Conservation (phyloP, 2,113 vertebrate genomes). For the Cervus canadensis region DNA sequence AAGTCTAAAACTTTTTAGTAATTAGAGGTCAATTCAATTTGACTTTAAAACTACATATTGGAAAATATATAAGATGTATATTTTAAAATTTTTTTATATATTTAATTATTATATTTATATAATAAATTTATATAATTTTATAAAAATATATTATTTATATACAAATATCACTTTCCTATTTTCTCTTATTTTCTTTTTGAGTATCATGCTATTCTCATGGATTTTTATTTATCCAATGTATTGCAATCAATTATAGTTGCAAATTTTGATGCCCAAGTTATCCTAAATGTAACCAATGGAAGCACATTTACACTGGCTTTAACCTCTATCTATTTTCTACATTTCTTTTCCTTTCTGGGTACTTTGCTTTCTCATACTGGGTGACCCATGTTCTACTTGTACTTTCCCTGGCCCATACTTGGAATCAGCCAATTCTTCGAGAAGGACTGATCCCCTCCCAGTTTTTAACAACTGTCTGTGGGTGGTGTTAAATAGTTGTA, state of each 20-base stretch:
- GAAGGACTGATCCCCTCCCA: background rate
- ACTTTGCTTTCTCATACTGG: background rate
- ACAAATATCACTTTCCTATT: background rate
- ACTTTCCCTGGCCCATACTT: background rate
- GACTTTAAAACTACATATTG: background rate
- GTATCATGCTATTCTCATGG: background rate
- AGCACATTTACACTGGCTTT: background rate
- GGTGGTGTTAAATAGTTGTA: background rate
- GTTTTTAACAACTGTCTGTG: background rate
- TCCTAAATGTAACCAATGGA: background rate
- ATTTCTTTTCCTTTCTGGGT: background rate
- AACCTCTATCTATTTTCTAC: background rate
- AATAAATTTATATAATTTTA: background rate
- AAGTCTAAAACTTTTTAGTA: slow-evolving; percentile 32
- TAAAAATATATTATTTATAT: background rate
- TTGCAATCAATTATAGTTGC: background rate
- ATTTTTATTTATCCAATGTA: background rate
- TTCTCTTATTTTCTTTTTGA: background rate
- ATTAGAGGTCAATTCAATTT: background rate
- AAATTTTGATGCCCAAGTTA: background rate
- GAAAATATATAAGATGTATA: background rate
- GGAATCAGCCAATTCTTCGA: background rate
- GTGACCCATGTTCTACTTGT: background rate
- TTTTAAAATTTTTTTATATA: background rate
- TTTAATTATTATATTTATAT: background rate